phyloP scores from a whole-genome alignment of 2,113 vertebrate species.

The Lophura nycthemera region DNA sequence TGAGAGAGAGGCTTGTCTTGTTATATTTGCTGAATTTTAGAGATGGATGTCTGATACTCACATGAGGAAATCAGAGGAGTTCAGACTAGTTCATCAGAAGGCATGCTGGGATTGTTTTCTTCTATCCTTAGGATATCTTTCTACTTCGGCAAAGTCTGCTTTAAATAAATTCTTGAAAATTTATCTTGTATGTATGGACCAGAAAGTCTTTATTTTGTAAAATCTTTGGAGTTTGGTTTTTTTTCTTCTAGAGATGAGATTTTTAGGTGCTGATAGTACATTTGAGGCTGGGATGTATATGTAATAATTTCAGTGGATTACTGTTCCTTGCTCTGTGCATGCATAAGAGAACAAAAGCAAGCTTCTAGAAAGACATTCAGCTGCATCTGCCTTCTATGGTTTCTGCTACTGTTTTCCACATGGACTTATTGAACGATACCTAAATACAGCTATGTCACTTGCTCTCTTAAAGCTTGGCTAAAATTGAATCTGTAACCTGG shows the following conservation, averaged over 20 bases:
- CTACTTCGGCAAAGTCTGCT: background rate
- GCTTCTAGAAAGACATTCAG: slow-evolving; percentile 66
- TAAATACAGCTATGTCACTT: background rate
- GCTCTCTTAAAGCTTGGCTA: background rate
- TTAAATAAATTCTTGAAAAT: background rate
- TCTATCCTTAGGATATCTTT: background rate
- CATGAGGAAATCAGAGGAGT: background rate
- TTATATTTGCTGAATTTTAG: background rate
- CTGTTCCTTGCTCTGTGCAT: slow-evolving; percentile 63
- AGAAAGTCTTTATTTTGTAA: background rate
- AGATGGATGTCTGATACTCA: background rate
- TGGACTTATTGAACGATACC: background rate
- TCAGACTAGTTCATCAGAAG: background rate
- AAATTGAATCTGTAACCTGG: background rate
- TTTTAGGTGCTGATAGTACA: background rate
- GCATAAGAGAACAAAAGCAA: slow-evolving; percentile 46
- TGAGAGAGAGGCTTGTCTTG: background rate
- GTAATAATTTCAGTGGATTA: slow-evolving; percentile 9
- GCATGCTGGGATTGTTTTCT: background rate
- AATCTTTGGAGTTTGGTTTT: background rate
- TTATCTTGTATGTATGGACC: background rate
- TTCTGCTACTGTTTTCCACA: background rate
- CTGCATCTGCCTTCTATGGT: background rate
- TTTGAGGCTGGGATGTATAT: slow-evolving; percentile 64
- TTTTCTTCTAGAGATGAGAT: background rate